Base-by-base conservation (phyloP, 2,797 vertebrate species). In the Hydrocynus forskahlii region DNA sequence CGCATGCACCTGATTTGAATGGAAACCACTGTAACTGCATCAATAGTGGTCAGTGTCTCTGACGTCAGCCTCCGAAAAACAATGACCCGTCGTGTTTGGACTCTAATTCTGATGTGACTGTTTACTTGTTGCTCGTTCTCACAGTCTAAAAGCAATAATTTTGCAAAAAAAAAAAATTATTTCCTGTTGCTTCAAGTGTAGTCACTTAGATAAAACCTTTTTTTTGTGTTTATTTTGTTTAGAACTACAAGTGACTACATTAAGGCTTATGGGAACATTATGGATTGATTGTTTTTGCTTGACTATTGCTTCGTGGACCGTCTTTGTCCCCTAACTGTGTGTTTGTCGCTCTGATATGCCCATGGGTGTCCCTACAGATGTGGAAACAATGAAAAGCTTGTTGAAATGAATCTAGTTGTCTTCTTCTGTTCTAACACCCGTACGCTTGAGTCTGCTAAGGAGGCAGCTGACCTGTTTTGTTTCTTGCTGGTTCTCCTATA, bases 1-100 rank as follows among this genome's bases (percentile, higher is more conserved):
- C 86, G 91, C 92, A 94, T 93, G 92, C 83, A 45, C 45, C 86
- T 76, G 77, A 12, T 86, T 83, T 81, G 63, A 23, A 38, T 50
- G 40, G 45, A 59, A 52, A 13, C n/a, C 0, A 0, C 17, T 48
- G 43, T 75, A n/a, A 59, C 80, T 38, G 10, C 64, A 2, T 40
- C 67, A 81, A n/a, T 50, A 70, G 63, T 1, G 1, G 45, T 38
- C n/a, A 35, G 50, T 68, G 29, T 54, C 64, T 62, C 29, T 71
- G 43, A 40, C 13, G 21, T 23, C n/a, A n/a, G 10, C 9, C 63
- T 63, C 69, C 12, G 3, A 40, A 5, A 43, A 48, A 29, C 17
- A 9, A 21, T 5, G 59, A 60, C 19, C 13, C 68, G 60, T 45
- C 38, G 17, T 40, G 52, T 60, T 17, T 9, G 23, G 70, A 73